These are phyloP conservation scores for Dascyllus trimaculatus DNA, from an alignment of 2,113 vertebrate genomes.

Conservation along the genomic window DNA sequence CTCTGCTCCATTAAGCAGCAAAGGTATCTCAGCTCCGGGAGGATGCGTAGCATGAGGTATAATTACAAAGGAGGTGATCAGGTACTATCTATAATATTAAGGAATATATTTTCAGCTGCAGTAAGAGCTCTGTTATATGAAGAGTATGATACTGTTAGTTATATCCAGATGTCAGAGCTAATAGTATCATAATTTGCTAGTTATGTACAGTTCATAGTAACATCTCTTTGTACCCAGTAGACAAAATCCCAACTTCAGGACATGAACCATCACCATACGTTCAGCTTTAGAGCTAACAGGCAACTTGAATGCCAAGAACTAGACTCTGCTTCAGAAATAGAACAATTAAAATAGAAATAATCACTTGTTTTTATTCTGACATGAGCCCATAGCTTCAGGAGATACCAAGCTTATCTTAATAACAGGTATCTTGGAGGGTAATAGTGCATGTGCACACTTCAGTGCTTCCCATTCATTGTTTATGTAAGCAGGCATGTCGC, in stretches of 20 bases:
- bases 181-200: neutral
- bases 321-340: neutral
- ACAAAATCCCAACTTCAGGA: neutral
- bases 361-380: too few relatives aligned
- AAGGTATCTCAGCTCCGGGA: conserved; percentile 34
- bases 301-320: too few relatives aligned
- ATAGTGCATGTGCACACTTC: too few relatives aligned
- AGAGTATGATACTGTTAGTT: neutral
- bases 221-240: neutral
- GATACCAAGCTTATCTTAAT: too few relatives aligned
- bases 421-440: too few relatives aligned
- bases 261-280: neutral
- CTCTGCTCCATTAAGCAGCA: conserved; percentile 69
- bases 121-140: neutral
- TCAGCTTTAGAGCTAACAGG: too few relatives aligned
- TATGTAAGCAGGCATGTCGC: too few relatives aligned
- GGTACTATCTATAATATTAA: neutral
- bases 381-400: too few relatives aligned
- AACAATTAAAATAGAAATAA: neutral
- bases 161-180: neutral
- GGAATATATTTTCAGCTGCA: neutral
- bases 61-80: conserved; percentile 37
- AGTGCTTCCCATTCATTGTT: too few relatives aligned
- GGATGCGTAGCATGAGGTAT: conserved; percentile 42
- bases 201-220: too few relatives aligned